Percentiles rank a stretch among this genome's conserved stretches.
phyloP scores from a whole-genome alignment of 2,797 vertebrate species.

The Lacerta agilis region DNA sequence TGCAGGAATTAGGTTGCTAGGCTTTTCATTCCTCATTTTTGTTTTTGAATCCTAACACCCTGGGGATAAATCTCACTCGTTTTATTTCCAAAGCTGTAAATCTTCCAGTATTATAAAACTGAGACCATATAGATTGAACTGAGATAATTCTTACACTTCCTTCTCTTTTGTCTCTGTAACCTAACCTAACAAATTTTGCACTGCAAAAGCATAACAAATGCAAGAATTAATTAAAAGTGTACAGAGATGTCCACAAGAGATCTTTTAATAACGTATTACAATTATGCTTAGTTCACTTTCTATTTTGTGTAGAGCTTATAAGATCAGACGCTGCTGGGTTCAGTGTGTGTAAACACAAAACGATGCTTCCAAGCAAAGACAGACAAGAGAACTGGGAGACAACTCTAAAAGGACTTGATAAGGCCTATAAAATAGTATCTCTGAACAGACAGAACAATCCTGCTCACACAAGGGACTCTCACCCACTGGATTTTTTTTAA shows the following conservation, averaged over 20 bases:
- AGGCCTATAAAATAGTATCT: neutral
- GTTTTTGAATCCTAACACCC: conserved; percentile 45
- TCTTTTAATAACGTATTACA: neutral
- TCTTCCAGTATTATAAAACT: conserved; percentile 29
- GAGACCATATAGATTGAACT: neutral
- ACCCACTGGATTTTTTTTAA: neutral
- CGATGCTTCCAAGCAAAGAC: neutral
- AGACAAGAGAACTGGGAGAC: neutral
- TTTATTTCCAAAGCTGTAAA: conserved; percentile 37
- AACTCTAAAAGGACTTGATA: neutral
- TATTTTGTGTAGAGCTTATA: conserved; percentile 31
- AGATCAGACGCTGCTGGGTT: neutral
- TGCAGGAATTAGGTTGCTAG: conserved; percentile 32
- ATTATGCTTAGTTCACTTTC: conserved; percentile 17
- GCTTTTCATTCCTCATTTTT: conserved; percentile 21
- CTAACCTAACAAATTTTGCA: conserved; percentile 19
- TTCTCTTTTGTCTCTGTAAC: conserved; percentile 14
- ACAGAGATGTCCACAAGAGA: neutral
- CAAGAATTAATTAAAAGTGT: neutral
- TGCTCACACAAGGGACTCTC: too few relatives aligned
- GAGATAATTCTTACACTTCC: conserved; percentile 35
- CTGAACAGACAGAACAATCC: neutral
- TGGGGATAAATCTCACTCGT: conserved; percentile 29
- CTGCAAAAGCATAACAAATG: conserved; percentile 29
- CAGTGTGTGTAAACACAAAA: neutral